Evolutionary conservation across 2,113 vertebrate genomes (phyloP).

Genomic region (Noturus placidus): DNA sequence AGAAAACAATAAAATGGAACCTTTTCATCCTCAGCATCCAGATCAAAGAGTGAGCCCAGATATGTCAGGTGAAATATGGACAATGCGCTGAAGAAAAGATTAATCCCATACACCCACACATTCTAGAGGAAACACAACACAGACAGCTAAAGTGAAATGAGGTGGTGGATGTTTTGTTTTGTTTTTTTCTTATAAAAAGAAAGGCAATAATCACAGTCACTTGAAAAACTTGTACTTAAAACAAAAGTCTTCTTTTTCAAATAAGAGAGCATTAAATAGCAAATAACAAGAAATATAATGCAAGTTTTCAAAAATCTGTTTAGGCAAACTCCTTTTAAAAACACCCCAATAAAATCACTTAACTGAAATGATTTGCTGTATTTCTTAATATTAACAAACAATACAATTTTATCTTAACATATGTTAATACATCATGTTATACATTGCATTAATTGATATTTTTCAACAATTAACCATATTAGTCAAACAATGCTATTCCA

Average conservation of each 20-base stretch:
- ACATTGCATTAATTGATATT: not conserved
- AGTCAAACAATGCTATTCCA: not conserved
- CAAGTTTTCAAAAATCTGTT: not conserved
- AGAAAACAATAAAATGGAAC: not conserved
- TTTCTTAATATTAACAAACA: not conserved
- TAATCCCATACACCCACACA: conserved; percentile 76
- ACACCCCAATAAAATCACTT: not conserved
- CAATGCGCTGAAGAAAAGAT: conserved; percentile 77
- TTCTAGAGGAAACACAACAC: conserved; percentile 62
- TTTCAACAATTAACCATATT: not conserved
- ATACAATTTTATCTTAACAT: not conserved
- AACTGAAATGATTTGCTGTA: not conserved
- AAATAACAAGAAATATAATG: not conserved
- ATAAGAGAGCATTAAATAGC: not conserved
- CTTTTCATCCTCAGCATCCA: conserved; percentile 79
- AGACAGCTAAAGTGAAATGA: not conserved
- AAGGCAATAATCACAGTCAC: not conserved
- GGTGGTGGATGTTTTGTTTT: too few species aligned
- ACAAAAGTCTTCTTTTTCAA: not conserved
- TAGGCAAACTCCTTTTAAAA: not conserved
- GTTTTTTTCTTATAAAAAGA: not conserved
- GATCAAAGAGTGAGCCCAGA: conserved; percentile 87
- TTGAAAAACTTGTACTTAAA: not conserved
- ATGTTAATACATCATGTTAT: not conserved
- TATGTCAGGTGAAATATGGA: conserved; percentile 85